Conservation (phyloP, 1,140 invertebrate genomes). For the Notospermus geniculatus region DNA sequence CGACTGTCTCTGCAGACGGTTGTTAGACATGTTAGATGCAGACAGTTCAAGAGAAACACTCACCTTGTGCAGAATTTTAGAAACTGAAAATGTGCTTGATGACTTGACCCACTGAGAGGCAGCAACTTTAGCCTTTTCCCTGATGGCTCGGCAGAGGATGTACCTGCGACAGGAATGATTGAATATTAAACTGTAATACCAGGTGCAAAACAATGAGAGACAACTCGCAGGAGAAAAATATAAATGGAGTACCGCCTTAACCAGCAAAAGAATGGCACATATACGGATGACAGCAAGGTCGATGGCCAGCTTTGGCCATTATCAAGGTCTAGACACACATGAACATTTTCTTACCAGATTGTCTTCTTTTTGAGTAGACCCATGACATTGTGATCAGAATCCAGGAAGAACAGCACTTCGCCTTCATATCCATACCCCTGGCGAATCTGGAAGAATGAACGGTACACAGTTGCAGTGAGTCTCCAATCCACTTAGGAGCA, state of each 20-base stretch:
- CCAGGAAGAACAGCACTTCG: constrained; percentile 58
- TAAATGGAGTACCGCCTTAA: too few species aligned
- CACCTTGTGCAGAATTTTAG: constrained; percentile 32
- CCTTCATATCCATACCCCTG: constrained; percentile 54
- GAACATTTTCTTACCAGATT: constrained; percentile 55
- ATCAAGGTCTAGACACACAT: too few species aligned
- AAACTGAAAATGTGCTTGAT: constrained; percentile 29
- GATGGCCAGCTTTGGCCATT: too few species aligned
- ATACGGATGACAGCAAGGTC: too few species aligned
- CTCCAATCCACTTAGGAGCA: too few species aligned
- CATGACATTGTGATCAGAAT: constrained; percentile 48
- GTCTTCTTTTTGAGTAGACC: constrained; percentile 60
- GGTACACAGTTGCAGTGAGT: too few species aligned
- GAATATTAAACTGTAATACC: not conserved
- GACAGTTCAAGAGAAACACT: not conserved
- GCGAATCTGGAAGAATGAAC: constrained; percentile 49
- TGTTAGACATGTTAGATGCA: too few species aligned
- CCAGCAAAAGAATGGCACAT: too few species aligned
- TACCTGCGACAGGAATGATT: too few species aligned
- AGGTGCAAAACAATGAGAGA: not conserved
- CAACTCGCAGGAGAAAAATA: too few species aligned
- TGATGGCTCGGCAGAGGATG: constrained; percentile 57
- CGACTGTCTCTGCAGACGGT: too few species aligned
- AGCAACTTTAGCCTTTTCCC: constrained; percentile 52
- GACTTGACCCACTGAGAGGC: constrained; percentile 21